Percentiles rank a stretch among this genome's conserved stretches.
phyloP scores from a whole-genome alignment of 2,888 invertebrate genomes.

The Blastobasis lacticolella region DNA sequence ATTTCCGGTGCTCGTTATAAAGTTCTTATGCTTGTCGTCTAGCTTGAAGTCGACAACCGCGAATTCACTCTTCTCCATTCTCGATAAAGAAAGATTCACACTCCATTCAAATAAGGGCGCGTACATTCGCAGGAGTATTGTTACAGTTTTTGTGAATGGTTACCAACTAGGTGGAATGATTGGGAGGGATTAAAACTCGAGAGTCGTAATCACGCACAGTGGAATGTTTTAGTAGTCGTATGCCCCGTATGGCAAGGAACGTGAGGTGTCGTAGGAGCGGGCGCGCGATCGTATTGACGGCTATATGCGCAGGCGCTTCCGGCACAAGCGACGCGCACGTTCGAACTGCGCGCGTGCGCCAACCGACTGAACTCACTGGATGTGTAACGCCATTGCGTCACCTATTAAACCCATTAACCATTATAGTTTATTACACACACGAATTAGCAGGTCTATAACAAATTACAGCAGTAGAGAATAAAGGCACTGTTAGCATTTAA shows the following conservation, averaged over 20 bases:
- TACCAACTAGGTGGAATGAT: background rate
- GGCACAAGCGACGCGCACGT: conserved; percentile 26
- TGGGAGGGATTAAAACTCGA: conserved; percentile 20
- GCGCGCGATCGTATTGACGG: conserved; percentile 4
- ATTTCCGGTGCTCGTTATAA: conserved; percentile 18
- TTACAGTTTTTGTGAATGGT: conserved; percentile 8
- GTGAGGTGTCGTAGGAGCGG: background rate
- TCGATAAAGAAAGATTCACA: conserved; percentile 1
- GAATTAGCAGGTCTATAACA: conserved; percentile 11
- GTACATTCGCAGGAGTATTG: conserved; percentile 2
- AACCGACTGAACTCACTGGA: conserved; percentile 21
- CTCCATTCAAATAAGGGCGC: background rate
- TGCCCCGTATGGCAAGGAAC: conserved; percentile 3
- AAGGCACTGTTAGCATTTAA: too few relatives aligned
- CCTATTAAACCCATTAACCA: conserved; percentile 16
- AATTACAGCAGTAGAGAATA: conserved; percentile 6
- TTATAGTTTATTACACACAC: conserved; percentile 3
- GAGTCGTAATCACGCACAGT: conserved; percentile 18
- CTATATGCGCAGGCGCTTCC: too few relatives aligned
- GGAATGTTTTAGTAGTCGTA: conserved; percentile 11
- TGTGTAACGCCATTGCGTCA: conserved; percentile 24
- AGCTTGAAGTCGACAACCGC: conserved; percentile 55
- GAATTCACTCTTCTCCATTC: conserved; percentile 51
- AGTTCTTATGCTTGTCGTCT: conserved; percentile 28
- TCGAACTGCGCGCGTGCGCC: conserved; percentile 35